Base-by-base conservation (phyloP, 2,113 vertebrate genomes). In the Oreochromis tanganicae region DNA sequence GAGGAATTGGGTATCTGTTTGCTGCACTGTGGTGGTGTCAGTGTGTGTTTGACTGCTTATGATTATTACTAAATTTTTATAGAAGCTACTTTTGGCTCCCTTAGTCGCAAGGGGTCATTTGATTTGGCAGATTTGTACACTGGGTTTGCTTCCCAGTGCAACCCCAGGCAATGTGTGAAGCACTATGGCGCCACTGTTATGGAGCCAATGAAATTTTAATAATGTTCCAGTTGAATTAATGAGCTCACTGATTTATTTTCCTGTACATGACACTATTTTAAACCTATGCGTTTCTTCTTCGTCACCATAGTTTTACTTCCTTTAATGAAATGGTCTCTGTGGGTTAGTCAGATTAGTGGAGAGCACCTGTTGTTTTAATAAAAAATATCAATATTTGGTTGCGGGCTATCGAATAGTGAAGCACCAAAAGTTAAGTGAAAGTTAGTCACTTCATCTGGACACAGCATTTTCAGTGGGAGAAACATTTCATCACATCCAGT, bases 391-490 rank as follows among this genome's bases (percentile, higher is more conserved):
- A 75, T 48, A 46, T 46, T 48, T 46, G 38, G n/a, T 43, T 27
- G 13, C 41, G 9, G 1, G 24, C 5, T 75, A 19, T 48, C 0
- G 1, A 75, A 48, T 11, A 75, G 5, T 0, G 0, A 29, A 29
- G 41, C 24, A 48, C 41, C 41, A 19, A 17, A 48, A 48, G 68
- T 48, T 48, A 29, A 46, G 41, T 0, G 4, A 48, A 75, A 48
- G 9, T 27, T 16, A 16, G 38, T 17, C 41, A 1, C 8, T 48
- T 46, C 41, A 17, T 73, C 13, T 73, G 41, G 21, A 27, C 9
- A 17, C 41, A 17, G 14, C 41, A 1, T 73, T 46, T 48, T 11
- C 41, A 73, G 68, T 0, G 0, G 41, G 41, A 73, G 27, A 29
- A 73, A 73, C 4, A 17, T 29, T 11, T 73, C 24, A 48, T 48